Base-by-base conservation (phyloP, 2,888 invertebrate genomes). In the Diadegma fenestrale region DNA sequence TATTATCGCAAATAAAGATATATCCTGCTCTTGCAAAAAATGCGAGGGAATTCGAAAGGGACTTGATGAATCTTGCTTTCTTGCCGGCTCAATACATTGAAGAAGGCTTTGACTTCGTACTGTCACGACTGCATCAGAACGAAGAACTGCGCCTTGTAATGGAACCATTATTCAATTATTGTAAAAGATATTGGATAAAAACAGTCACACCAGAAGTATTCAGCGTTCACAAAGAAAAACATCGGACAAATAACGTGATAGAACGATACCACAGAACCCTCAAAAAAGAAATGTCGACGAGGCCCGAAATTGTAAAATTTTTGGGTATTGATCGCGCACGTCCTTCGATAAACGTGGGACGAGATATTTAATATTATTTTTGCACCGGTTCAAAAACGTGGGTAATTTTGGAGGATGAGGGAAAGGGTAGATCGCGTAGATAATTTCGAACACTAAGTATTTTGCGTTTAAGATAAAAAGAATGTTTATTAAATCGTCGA, bases 121-220 rank as follows among this genome's bases (percentile, higher is more conserved):
- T 54, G 14, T 54, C 54, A 19, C 54, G 54, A 19, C 54, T 54
- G 19, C n/a, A 54, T 19, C 54, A 54, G 14, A 4, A 54, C 10
- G 6, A 22, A n/a, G 19, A 54, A 54, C 54, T 54, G 19, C 54
- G 19, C 6, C 19, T 7, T 14, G 54, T 54, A 19, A 54, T 54
- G 54, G 54, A 54, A 22, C 54, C 54, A 54, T 54, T 54, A 22
- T 54, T 54, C 54, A 54, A 54, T 54, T 54, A 54, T 10, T 54
- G 14, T 19, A 7, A 4, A n/a, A 54, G 22, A 22, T 54, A 54
- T 22, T 54, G 54, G 54, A 54, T 54, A 54, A n/a, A 54, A 54
- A 54, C 22, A 19, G 54, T 54, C n/a, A 54, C 5, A 7, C 19
- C 54, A 54, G 22, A 54, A n/a, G 19, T 19, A 4, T 54, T 54